These are phyloP conservation scores for Gastrophryne carolinensis DNA, from an alignment of 2,797 vertebrate species.

Conservation along the genomic window DNA sequence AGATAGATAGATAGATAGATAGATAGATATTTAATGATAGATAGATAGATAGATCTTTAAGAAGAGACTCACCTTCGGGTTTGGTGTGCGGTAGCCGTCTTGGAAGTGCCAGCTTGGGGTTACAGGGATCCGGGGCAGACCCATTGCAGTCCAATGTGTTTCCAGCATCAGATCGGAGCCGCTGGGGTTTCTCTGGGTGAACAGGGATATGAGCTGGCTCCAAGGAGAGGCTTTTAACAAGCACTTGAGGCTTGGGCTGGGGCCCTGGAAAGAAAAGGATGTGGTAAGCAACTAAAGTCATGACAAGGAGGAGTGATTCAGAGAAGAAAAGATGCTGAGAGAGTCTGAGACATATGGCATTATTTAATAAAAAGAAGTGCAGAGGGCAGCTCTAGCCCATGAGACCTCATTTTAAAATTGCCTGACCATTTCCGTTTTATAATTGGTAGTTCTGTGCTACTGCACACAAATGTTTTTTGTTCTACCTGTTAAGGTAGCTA, in stretches of 20 bases:
- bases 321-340: neutral
- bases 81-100: slow-evolving; percentile 16
- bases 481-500: too few relatives aligned
- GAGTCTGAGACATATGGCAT: neutral
- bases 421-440: too few relatives aligned
- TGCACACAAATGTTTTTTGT: too few relatives aligned
- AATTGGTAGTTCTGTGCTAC: too few relatives aligned
- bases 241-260: slow-evolving; percentile 39
- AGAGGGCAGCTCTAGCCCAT: too few relatives aligned
- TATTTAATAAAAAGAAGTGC: neutral
- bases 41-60: too few relatives aligned
- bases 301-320: neutral
- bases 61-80: slow-evolving; percentile 33
- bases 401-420: too few relatives aligned
- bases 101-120: slow-evolving; percentile 28
- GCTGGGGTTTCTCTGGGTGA: slow-evolving; percentile 43
- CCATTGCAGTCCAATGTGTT: slow-evolving; percentile 41
- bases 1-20: neutral
- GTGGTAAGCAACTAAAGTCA: neutral
- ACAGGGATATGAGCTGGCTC: slow-evolving; percentile 36
- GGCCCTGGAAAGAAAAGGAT: slow-evolving; percentile 15
- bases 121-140: slow-evolving; percentile 1
- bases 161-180: slow-evolving; percentile 31
- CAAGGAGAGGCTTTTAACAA: slow-evolving; percentile 48
- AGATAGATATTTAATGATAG: too few relatives aligned